phyloP scores from a whole-genome alignment of 2,113 vertebrate species.

The Ascaphus truei region DNA sequence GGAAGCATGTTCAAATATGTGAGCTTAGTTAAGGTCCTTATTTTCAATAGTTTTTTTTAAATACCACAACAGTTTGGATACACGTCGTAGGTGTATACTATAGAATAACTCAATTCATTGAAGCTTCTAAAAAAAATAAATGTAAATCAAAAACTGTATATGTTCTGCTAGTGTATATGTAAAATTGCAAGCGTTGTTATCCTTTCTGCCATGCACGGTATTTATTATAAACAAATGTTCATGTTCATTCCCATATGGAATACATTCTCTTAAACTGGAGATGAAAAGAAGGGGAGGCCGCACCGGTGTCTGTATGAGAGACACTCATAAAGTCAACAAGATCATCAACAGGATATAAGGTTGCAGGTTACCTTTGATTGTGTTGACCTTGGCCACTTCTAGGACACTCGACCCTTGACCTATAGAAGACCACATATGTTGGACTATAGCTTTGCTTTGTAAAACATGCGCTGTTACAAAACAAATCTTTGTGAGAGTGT shows the following conservation, averaged over 20 bases:
- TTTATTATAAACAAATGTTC: constrained; percentile 4
- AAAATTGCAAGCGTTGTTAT: not conserved
- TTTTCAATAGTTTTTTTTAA: not conserved
- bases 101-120: not conserved
- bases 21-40: no score
- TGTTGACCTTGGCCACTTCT: constrained; percentile 72
- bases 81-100: not conserved
- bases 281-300: constrained; percentile 27
- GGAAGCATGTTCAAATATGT: not conserved
- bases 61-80: not conserved
- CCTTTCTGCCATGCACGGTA: not conserved
- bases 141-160: not conserved
- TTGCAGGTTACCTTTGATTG: constrained; percentile 75
- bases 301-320: constrained; percentile 47
- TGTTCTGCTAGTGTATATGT: not conserved
- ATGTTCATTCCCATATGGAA: constrained; percentile 4
- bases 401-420: constrained; percentile 84
- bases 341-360: constrained; percentile 83
- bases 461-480: constrained; percentile 72
- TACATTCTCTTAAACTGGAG: not conserved
- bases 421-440: constrained; percentile 78
- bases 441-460: constrained; percentile 60
- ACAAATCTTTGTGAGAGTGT: constrained; percentile 60
- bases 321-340: constrained; percentile 73
- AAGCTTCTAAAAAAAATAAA: not conserved